These are phyloP conservation scores for Tichodroma muraria DNA, from an alignment of 2,113 vertebrate species.

Conservation along the genomic window DNA sequence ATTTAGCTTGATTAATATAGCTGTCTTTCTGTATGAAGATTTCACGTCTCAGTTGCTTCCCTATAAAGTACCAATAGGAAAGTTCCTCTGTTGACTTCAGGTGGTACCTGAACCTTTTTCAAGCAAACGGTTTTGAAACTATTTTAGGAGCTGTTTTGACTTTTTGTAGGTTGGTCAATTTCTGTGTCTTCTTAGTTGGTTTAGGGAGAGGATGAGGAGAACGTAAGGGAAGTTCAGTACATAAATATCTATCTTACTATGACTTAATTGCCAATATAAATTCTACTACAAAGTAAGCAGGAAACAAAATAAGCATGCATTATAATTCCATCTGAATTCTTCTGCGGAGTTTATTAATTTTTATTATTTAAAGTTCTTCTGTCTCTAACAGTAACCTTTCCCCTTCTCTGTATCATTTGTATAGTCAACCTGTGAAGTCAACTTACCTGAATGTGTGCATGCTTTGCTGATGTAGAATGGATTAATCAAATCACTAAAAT, in stretches of 20 bases:
- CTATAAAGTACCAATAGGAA: neutral
- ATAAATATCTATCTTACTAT: neutral
- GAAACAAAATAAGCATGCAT: neutral
- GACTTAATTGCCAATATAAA: neutral
- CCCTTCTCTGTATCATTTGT: neutral
- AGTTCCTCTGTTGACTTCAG: neutral
- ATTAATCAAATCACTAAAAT: neutral
- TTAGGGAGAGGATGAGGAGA: neutral
- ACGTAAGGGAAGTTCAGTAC: neutral
- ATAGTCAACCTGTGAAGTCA: neutral
- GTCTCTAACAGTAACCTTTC: neutral
- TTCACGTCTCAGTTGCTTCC: neutral
- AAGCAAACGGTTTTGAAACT: neutral
- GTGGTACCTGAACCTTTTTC: neutral
- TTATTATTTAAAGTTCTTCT: neutral
- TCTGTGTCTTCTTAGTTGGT: neutral
- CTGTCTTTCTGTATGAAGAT: neutral
- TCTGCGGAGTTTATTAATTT: neutral
- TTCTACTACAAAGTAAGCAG: neutral
- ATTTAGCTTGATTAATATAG: neutral
- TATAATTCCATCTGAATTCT: neutral
- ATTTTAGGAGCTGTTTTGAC: neutral
- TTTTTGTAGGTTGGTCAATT: neutral
- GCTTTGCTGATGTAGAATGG: neutral
- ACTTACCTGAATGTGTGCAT: neutral